These are phyloP conservation scores for Smutsia temminckii DNA, from an alignment of 2,797 vertebrate genomes.

Conservation along the genomic window DNA sequence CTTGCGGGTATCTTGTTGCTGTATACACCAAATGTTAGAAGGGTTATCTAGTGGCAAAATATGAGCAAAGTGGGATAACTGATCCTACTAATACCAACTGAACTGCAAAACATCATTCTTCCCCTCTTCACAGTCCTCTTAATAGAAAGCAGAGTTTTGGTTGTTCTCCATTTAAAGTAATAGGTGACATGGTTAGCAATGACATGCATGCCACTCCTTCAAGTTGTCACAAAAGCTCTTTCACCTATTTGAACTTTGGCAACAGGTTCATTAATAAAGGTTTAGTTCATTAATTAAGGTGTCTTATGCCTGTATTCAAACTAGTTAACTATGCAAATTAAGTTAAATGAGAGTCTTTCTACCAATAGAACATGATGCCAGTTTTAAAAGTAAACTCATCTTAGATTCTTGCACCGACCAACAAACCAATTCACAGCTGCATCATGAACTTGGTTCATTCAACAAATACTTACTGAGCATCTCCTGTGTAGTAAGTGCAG, in stretches of 20 bases:
- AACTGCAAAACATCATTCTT: neutral
- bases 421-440: neutral
- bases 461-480: neutral
- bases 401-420: neutral
- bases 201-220: neutral
- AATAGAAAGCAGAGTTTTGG: neutral
- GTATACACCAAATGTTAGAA: neutral
- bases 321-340: neutral
- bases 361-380: neutral
- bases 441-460: neutral
- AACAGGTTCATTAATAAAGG: neutral
- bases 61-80: neutral
- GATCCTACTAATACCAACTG: neutral
- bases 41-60: neutral
- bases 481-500: neutral
- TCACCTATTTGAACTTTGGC: neutral
- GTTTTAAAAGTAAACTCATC: slow-evolving; percentile 22
- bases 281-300: neutral
- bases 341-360: slow-evolving; percentile 13
- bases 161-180: neutral
- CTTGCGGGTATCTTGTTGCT: neutral
- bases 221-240: neutral
- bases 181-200: neutral
- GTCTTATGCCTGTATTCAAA: neutral
- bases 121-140: neutral